phyloP scores from a whole-genome alignment of 2,888 invertebrate species.

The Caenorhabditis sp. region DNA sequence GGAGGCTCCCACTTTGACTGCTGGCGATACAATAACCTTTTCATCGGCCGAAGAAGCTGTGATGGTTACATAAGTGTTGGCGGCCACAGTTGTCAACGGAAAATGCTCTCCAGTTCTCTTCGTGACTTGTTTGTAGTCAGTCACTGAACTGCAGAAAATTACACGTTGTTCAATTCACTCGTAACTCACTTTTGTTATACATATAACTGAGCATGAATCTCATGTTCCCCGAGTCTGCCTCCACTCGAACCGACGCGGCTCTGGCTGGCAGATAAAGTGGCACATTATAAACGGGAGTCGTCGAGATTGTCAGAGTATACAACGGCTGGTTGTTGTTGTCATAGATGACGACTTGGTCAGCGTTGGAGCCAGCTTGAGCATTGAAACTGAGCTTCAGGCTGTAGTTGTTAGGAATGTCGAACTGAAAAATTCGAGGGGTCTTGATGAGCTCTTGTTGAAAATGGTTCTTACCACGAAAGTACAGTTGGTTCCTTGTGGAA shows the following conservation, averaged over 20 bases:
- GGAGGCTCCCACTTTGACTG: background rate
- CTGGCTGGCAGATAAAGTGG: background rate
- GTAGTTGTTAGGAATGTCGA: conserved; percentile 38
- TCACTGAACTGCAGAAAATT: too few species aligned
- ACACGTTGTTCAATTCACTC: too few species aligned
- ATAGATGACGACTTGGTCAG: conserved; percentile 8
- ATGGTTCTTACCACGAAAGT: conserved; percentile 10
- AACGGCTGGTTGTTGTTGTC: background rate
- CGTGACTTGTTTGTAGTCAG: background rate
- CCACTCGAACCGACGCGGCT: conserved; percentile 1
- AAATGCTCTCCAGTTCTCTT: conserved; percentile 39
- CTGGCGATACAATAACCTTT: conserved; percentile 1
- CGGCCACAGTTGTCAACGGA: background rate
- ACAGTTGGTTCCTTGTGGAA: conserved; percentile 26
- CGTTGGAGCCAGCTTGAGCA: conserved; percentile 15
- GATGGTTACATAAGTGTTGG: conserved; percentile 11
- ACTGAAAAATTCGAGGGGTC: conserved; percentile 30
- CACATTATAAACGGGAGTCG: background rate
- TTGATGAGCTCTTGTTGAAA: background rate
- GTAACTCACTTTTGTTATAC: background rate
- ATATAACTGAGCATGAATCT: conserved; percentile 5
- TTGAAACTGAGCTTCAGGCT: background rate
- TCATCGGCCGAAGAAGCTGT: conserved; percentile 17
- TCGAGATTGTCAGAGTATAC: background rate
- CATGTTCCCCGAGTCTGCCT: conserved; percentile 1